Conservation (phyloP, 37 sponge, comb jelly and placozoan species). For the Hormiphora californensis region DNA sequence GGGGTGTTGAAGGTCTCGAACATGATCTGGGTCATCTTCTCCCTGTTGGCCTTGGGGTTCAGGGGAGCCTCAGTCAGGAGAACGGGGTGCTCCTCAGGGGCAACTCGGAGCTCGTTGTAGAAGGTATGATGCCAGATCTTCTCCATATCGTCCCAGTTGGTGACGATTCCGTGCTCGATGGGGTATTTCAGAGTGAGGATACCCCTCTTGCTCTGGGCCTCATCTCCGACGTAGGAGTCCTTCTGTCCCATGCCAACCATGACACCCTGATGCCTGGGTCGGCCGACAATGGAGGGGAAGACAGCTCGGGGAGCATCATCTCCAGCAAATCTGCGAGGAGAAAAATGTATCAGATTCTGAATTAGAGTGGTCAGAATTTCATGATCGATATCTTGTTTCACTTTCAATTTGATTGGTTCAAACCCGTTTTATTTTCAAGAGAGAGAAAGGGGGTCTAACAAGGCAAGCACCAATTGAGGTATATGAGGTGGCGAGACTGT, state of each 20-base stretch:
- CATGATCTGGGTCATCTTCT: slow-evolving; percentile 72
- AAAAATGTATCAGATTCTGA: no score
- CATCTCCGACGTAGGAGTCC: slow-evolving; percentile 99
- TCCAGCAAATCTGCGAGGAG: slow-evolving; percentile 86
- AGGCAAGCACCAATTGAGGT: no score
- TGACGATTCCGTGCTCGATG: slow-evolving; percentile 99
- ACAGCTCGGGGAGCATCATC: slow-evolving; percentile 99
- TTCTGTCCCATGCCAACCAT: slow-evolving; percentile 99
- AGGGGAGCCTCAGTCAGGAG: slow-evolving; percentile 70
- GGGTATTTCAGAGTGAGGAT: slow-evolving; percentile 99
- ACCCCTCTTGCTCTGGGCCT: slow-evolving; percentile 99
- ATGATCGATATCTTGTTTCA: no score
- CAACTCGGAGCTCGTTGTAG: slow-evolving; percentile 68
- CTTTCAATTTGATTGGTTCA: no score
- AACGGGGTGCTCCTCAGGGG: slow-evolving; percentile 70
- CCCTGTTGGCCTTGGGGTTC: slow-evolving; percentile 67
- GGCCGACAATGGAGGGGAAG: slow-evolving; percentile 97
- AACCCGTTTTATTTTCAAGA: no score
- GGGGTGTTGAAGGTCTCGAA: slow-evolving; percentile 79
- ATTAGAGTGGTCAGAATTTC: no score
- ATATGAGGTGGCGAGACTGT: no score
- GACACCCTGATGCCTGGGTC: slow-evolving; percentile 99
- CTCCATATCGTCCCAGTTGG: slow-evolving; percentile 99
- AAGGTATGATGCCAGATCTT: slow-evolving; percentile 79
- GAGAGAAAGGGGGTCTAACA: no score